phyloP scores from a whole-genome alignment of 1,140 invertebrate species.

The Cotesia glomerata region DNA sequence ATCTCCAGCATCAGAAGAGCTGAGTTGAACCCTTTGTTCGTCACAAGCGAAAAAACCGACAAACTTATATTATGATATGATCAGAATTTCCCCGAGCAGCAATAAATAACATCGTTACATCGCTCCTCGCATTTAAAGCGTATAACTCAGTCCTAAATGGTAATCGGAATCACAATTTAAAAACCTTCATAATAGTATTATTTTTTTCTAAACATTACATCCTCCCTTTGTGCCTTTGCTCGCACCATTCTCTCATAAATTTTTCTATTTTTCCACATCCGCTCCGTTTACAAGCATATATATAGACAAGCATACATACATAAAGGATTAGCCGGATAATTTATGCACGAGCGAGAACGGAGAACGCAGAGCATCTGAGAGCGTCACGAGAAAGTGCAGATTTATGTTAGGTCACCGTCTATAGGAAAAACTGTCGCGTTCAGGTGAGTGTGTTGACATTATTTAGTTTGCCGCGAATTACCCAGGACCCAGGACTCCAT shows the following conservation, averaged over 20 bases:
- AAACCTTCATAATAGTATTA: no score
- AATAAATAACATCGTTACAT: no score
- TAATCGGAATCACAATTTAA: no score
- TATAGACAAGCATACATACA: neutral
- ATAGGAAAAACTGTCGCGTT: conserved; percentile 13
- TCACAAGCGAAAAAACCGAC: no score
- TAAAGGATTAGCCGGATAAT: neutral
- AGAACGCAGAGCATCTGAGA: neutral
- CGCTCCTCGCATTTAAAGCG: neutral
- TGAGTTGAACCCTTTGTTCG: no score
- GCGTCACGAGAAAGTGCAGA: conserved; percentile 22
- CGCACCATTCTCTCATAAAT: neutral
- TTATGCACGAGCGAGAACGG: neutral
- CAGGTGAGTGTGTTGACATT: conserved; percentile 22
- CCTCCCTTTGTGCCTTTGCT: neutral
- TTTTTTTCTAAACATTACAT: neutral
- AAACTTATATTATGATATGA: no score
- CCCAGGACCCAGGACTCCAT: conserved; percentile 16
- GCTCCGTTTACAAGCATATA: neutral
- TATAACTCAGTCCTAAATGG: no score
- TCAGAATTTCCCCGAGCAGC: no score
- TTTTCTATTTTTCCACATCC: neutral
- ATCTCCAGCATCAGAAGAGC: no score
- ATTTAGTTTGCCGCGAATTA: conserved; percentile 26
- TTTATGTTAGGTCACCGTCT: conserved; percentile 13